Percentiles rank a stretch among this genome's conserved stretches.
phyloP scores from a whole-genome alignment of 64 coral and sea anemone genomes.

The Orbicella faveolata region DNA sequence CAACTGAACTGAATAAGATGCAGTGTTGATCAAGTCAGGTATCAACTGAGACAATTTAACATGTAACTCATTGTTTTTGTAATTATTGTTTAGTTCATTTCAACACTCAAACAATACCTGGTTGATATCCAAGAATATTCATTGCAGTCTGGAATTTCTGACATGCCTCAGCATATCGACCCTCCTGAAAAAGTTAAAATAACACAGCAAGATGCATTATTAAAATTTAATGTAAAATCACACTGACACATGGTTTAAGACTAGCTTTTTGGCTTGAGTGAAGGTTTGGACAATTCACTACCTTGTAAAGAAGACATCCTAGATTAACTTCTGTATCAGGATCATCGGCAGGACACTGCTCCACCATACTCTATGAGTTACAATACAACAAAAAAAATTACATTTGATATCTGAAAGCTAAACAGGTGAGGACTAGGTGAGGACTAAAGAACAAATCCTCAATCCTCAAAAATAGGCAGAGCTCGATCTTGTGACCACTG shows the following conservation, averaged over 20 bases:
- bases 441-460: too few relatives aligned
- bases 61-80: too few relatives aligned
- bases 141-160: slow-evolving; percentile 98
- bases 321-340: slow-evolving; percentile 96
- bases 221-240: too few relatives aligned
- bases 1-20: neutral
- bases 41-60: too few relatives aligned
- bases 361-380: slow-evolving; percentile 80
- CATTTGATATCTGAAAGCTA: neutral
- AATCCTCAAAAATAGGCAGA: too few relatives aligned
- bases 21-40: too few relatives aligned
- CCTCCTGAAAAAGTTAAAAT: slow-evolving; percentile 49
- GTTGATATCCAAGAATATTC: slow-evolving; percentile 98
- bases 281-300: neutral
- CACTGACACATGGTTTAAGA: too few relatives aligned
- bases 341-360: slow-evolving; percentile 90
- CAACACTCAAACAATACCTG: slow-evolving; percentile 42
- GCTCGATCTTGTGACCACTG: too few relatives aligned
- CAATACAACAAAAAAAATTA: neutral
- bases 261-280: too few relatives aligned
- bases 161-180: slow-evolving; percentile 85
- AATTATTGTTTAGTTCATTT: neutral
- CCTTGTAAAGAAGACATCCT: slow-evolving; percentile 96
- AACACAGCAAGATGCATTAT: too few relatives aligned
- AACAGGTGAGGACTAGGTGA: neutral